phyloP scores from a whole-genome alignment of 2,797 vertebrate genomes.

The Emydoidea blandingii region DNA sequence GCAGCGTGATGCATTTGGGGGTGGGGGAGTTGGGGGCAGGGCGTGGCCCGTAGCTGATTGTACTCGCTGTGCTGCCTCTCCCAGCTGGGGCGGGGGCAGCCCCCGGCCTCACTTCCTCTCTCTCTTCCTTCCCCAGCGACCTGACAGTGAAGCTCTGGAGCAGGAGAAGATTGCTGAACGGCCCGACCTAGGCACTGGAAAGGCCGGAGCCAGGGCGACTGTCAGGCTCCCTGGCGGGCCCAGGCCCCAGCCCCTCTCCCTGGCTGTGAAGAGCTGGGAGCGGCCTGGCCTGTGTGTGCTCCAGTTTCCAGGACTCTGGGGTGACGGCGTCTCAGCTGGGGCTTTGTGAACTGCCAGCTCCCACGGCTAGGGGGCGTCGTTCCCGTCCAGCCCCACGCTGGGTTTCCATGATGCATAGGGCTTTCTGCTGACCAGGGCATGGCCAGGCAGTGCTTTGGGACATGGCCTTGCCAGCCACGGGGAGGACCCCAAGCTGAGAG shows the following conservation, averaged over 20 bases:
- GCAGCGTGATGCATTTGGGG: too few species aligned
- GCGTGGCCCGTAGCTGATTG: too few species aligned
- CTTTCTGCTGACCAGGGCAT: neutral
- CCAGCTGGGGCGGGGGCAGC: too few species aligned
- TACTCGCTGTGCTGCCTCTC: too few species aligned
- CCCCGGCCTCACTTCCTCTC: neutral
- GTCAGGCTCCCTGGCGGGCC: neutral
- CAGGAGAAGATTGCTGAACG: conserved; percentile 71
- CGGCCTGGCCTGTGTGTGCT: conserved; percentile 8
- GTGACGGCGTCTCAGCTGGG: neutral
- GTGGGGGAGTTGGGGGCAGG: too few species aligned
- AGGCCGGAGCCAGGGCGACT: neutral
- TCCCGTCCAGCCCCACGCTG: conserved; percentile 9
- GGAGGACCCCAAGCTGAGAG: neutral
- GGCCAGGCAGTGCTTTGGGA: neutral
- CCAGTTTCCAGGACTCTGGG: neutral
- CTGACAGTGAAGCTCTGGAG: conserved; percentile 95
- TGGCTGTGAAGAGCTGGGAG: neutral
- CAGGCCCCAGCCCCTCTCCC: neutral
- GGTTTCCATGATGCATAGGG: neutral
- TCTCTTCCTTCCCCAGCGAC: conserved; percentile 85
- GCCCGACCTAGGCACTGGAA: conserved; percentile 67
- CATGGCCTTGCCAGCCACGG: neutral
- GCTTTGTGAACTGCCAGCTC: neutral
- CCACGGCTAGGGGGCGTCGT: neutral